These are phyloP conservation scores for Prostheceraeus crozeri DNA, from an alignment of 2,888 invertebrate genomes.

Conservation along the genomic window DNA sequence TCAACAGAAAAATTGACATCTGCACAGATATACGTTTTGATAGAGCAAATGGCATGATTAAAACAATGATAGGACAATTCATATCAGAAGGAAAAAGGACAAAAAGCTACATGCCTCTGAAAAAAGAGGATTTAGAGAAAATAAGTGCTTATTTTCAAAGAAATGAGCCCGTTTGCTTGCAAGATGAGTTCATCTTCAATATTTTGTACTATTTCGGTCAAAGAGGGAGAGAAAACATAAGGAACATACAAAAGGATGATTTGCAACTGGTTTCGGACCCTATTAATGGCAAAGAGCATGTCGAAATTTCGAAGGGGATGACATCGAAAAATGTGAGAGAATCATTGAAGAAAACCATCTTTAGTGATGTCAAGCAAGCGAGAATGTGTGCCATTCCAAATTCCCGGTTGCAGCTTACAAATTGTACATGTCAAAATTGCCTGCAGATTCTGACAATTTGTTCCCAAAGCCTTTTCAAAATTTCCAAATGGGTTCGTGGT, in stretches of 20 bases:
- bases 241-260: not conserved
- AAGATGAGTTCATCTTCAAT: constrained; percentile 18
- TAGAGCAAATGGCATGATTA: constrained; percentile 8
- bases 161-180: not conserved
- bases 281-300: constrained; percentile 1
- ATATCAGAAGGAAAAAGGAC: not conserved
- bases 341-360: constrained; percentile 2
- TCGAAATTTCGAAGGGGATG: constrained; percentile 3
- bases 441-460: not conserved
- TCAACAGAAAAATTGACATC: constrained; percentile 1
- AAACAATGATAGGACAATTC: not conserved
- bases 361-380: no score
- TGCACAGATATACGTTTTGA: not conserved
- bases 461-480: constrained; percentile 13
- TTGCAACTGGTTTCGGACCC: not conserved
- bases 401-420: not conserved
- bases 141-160: not conserved
- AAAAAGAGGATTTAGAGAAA: constrained; percentile 11
- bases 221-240: not conserved
- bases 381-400: no score
- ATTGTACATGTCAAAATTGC: constrained; percentile 12
- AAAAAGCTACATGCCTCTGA: not conserved
- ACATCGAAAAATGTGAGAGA: constrained; percentile 2
- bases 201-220: constrained; percentile 2
- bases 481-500: not conserved